Base-by-base conservation (phyloP, 2,888 invertebrate species). In the Phengaris arion region DNA sequence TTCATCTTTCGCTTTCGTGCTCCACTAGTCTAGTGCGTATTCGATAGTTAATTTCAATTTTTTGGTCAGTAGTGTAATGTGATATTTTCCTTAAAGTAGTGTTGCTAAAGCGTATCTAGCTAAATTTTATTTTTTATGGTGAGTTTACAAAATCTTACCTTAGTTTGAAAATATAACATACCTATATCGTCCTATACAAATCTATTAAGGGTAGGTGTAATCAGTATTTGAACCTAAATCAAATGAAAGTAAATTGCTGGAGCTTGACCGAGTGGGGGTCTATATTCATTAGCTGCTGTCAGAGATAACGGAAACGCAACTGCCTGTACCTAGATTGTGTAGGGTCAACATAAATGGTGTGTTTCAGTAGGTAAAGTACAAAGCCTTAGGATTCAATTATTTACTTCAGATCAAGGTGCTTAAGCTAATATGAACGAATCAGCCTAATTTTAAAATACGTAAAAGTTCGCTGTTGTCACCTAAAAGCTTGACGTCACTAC, bases 281-380 rank as follows among this genome's bases (percentile, higher is more conserved):
- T 85, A 84, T 85, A 84, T 87, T 84, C 84, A 85, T 85, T 85
- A 84, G 84, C 82, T 83, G 81, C 81, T 82, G 81, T 83, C 82
- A 79, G 79, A 83, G 84, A 86, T 86, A 86, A 83, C 81, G 82
- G 82, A 85, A 75, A 75, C 69, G 55, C 83, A 84, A 82, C 81
- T 78, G 81, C 80, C 80, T 83, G 81, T 80, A 81, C 78, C 79
- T 77, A 79, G 78, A 80, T 79, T 74, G 78, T 74, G 81, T 82
- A 82, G 76, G 74, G 81, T 79, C 78, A 80, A 77, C 80, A 81
- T 74, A 76, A 73, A 75, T 74, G 35, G 10, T 22, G 22, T 22
- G 8, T 59, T 22, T 22, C 22, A 22, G 22, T 22, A 22, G 22
- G 8, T 6, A 15, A 7, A 15, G n/a, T 57, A 2, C 2, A 57